Evolutionary conservation across 2,888 invertebrate species (phyloP).

Genomic region (Chrysodeixis includens): DNA sequence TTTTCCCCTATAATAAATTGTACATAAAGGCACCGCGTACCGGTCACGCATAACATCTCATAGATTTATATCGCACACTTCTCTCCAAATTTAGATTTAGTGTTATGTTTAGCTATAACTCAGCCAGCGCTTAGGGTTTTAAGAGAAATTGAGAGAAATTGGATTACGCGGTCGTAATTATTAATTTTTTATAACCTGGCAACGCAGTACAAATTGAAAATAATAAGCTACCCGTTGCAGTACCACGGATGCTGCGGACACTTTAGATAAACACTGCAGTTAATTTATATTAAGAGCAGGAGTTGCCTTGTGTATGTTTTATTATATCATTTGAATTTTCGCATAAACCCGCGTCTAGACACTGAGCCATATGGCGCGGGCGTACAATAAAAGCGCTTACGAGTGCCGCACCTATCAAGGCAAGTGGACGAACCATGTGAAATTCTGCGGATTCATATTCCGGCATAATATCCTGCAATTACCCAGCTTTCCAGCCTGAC

Average conservation of each 20-base stretch:
- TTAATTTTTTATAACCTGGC: constrained; percentile 53
- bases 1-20: constrained; percentile 84
- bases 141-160: constrained; percentile 67
- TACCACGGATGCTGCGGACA: constrained; percentile 37
- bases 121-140: constrained; percentile 64
- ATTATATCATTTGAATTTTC: constrained; percentile 47
- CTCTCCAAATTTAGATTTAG: constrained; percentile 88
- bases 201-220: constrained; percentile 36
- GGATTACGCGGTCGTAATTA: constrained; percentile 47
- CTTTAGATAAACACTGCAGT: constrained; percentile 47
- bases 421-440: constrained; percentile 42
- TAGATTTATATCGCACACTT: constrained; percentile 87
- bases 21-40: constrained; percentile 82
- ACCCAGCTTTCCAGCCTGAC: constrained; percentile 68
- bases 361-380: constrained; percentile 43
- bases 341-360: constrained; percentile 48
- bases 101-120: constrained; percentile 83
- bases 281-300: constrained; percentile 42
- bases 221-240: constrained; percentile 25
- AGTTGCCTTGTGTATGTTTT: constrained; percentile 49
- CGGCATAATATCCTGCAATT: constrained; percentile 68
- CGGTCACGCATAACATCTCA: constrained; percentile 87
- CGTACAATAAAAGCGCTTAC: constrained; percentile 40
- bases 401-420: constrained; percentile 29
- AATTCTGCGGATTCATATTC: constrained; percentile 55